Conservation (phyloP, 1,140 invertebrate species). For the Eumeta japonica region DNA sequence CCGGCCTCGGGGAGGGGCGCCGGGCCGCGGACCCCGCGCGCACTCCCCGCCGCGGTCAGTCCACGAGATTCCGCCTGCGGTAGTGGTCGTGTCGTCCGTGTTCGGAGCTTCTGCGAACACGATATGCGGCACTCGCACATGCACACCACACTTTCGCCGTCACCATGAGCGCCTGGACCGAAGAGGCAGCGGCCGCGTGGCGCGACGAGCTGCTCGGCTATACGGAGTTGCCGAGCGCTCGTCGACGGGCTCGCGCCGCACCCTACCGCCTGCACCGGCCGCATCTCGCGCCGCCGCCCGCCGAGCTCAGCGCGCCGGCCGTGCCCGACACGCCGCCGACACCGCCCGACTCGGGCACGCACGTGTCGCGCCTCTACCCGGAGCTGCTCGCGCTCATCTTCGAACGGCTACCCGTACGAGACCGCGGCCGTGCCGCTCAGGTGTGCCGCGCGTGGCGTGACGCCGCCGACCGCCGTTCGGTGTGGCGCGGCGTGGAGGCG, state of each 20-base stretch:
- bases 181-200: slow-evolving; percentile 40
- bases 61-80: slow-evolving; percentile 33
- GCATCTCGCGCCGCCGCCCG: slow-evolving; percentile 47
- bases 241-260: slow-evolving; percentile 53
- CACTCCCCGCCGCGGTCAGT: slow-evolving; percentile 29
- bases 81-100: slow-evolving; percentile 46
- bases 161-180: slow-evolving; percentile 51
- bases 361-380: slow-evolving; percentile 87
- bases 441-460: slow-evolving; percentile 89
- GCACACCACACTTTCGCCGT: slow-evolving; percentile 38
- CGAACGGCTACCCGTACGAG: slow-evolving; percentile 81
- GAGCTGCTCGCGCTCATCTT: slow-evolving; percentile 92
- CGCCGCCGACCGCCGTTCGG: slow-evolving; percentile 85
- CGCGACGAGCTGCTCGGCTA: slow-evolving; percentile 45
- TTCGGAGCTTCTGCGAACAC: no score
- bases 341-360: slow-evolving; percentile 62
- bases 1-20: slow-evolving; percentile 26
- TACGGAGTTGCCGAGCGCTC: slow-evolving; percentile 40
- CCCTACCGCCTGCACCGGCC: slow-evolving; percentile 60
- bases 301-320: slow-evolving; percentile 34
- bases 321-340: slow-evolving; percentile 37
- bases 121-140: no score
- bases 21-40: slow-evolving; percentile 18
- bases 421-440: slow-evolving; percentile 86
- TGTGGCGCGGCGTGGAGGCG: slow-evolving; percentile 91